phyloP scores from a whole-genome alignment of 2,113 vertebrate genomes.

The Melanostigma gelatinosum region DNA sequence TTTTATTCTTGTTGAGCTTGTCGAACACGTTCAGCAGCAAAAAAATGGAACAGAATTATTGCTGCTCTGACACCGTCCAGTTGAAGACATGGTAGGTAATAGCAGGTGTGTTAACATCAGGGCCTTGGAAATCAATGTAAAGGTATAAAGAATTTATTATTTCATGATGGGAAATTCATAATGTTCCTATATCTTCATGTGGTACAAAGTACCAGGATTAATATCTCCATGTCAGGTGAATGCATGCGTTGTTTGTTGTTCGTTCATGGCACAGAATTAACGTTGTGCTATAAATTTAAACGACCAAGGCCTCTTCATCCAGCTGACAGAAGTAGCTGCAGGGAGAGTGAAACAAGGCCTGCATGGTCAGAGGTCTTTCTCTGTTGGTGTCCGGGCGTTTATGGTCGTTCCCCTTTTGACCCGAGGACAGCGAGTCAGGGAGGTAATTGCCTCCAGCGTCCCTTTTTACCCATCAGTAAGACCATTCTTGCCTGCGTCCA shows the following conservation, averaged over 20 bases:
- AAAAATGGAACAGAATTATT: conserved; percentile 46
- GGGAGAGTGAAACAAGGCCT: conserved; percentile 70
- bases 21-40: conserved; percentile 69
- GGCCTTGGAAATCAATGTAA: not conserved
- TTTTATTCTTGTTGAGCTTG: conserved; percentile 74
- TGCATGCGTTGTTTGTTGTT: conserved; percentile 64
- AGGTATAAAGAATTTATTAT: conserved; percentile 11
- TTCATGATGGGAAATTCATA: conserved; percentile 15
- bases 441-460: conserved; percentile 67
- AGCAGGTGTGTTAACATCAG: conserved; percentile 30
- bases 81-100: conserved; percentile 12
- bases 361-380: conserved; percentile 72
- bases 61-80: conserved; percentile 44
- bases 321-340: conserved; percentile 59
- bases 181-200: conserved; percentile 2
- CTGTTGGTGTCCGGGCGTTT: conserved; percentile 77
- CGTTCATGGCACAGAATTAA: conserved; percentile 55
- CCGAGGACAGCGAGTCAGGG: conserved; percentile 47
- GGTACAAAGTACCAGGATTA: conserved; percentile 19
- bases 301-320: conserved; percentile 56
- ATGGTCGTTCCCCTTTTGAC: conserved; percentile 72
- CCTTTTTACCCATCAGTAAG: conserved; percentile 61
- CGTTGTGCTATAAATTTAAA: conserved; percentile 73
- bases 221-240: conserved; percentile 52
- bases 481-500: conserved; percentile 46